Conservation (phyloP, 2,888 invertebrate species). For the Amphipyra berbera region DNA sequence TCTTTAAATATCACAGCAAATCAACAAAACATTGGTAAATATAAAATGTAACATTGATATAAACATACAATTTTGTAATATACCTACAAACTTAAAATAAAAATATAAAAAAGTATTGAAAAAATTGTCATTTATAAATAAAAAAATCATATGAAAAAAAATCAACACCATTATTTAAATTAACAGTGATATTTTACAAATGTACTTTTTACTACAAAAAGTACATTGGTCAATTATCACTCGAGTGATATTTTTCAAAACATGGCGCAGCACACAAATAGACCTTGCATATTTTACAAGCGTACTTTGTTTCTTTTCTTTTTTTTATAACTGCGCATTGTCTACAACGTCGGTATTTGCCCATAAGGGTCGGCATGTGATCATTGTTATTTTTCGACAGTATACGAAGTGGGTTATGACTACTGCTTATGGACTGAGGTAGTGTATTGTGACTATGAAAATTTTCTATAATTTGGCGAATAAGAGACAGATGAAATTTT, state of each 20-base stretch:
- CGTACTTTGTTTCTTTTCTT: constrained; percentile 36
- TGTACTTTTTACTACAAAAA: constrained; percentile 25
- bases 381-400: constrained; percentile 19
- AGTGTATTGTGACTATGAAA: constrained; percentile 26
- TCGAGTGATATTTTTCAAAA: constrained; percentile 32
- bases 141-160: constrained; percentile 27
- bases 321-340: constrained; percentile 31
- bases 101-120: constrained; percentile 25
- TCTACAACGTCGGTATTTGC: constrained; percentile 37
- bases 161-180: constrained; percentile 31
- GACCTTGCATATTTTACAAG: constrained; percentile 39
- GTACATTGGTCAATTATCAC: constrained; percentile 24
- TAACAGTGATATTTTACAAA: constrained; percentile 26
- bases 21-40: constrained; percentile 29
- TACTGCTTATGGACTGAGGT: constrained; percentile 24
- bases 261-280: constrained; percentile 37
- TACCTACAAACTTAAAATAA: constrained; percentile 25
- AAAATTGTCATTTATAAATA: constrained; percentile 29
- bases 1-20: constrained; percentile 26
- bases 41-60: constrained; percentile 26
- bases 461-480: constrained; percentile 38
- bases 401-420: constrained; percentile 29
- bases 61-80: constrained; percentile 26
- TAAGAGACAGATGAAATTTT: constrained; percentile 31
- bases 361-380: constrained; percentile 37